Percentiles rank a stretch among this genome's conserved stretches.
phyloP scores from a whole-genome alignment of 2,888 invertebrate genomes.

The Drosophila planitibia region DNA sequence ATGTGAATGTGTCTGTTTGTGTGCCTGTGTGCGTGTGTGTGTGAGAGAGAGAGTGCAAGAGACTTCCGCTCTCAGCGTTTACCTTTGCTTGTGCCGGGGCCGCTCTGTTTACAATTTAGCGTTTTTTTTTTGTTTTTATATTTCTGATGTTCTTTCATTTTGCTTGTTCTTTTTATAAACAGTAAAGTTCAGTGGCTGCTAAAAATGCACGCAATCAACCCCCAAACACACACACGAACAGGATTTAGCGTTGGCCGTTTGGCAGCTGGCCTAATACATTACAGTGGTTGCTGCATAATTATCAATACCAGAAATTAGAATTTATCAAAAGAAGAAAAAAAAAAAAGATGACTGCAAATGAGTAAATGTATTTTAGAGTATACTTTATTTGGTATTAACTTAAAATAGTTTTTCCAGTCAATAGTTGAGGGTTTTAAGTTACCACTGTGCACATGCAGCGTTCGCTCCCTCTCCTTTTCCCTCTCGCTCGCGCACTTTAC shows the following conservation, averaged over 20 bases:
- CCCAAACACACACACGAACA: conserved; percentile 28
- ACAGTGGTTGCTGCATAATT: conserved; percentile 20
- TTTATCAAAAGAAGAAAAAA: background rate
- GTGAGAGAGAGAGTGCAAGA: conserved; percentile 35
- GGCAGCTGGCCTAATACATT: conserved; percentile 54
- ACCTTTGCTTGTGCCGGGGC: conserved; percentile 52
- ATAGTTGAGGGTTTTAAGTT: background rate
- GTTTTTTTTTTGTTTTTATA: conserved; percentile 15
- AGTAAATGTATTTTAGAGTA: background rate
- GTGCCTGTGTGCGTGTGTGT: background rate
- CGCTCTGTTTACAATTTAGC: conserved; percentile 74
- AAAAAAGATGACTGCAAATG: background rate
- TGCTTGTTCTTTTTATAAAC: conserved; percentile 38
- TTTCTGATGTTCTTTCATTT: conserved; percentile 38
- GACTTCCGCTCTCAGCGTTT: conserved; percentile 55
- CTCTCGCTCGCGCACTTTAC: conserved; percentile 22
- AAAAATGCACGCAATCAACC: conserved; percentile 63
- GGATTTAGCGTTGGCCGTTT: conserved; percentile 39
- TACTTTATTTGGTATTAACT: background rate
- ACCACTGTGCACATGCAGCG: conserved; percentile 19
- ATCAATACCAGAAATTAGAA: background rate
- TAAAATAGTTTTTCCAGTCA: background rate
- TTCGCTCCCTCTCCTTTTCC: background rate
- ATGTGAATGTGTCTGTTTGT: background rate
- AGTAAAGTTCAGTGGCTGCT: conserved; percentile 66